phyloP scores from a whole-genome alignment of 2,888 invertebrate species.

The Drosophila recens region DNA sequence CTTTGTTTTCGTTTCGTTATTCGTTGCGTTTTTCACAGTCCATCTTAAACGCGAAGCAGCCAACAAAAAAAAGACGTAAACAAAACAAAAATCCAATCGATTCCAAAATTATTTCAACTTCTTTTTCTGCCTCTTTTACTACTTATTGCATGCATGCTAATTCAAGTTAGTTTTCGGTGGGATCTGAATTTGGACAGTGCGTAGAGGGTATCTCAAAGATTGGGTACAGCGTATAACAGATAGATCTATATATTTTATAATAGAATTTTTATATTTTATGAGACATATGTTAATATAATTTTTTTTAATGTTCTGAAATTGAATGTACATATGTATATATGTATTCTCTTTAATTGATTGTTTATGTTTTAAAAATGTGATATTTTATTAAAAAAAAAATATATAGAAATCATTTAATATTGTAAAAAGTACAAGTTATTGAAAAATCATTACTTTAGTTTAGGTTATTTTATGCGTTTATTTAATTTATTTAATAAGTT shows the following conservation, averaged over 20 bases:
- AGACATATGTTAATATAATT: too few relatives aligned
- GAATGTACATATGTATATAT: too few relatives aligned
- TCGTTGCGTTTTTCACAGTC: constrained; percentile 74
- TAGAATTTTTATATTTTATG: background rate
- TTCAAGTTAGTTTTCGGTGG: constrained; percentile 26
- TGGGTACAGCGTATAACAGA: background rate
- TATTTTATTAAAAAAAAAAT: too few relatives aligned
- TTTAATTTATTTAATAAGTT: too few relatives aligned
- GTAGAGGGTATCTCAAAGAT: background rate
- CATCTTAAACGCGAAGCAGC: background rate
- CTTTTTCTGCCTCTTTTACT: constrained; percentile 11
- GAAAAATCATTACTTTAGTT: too few relatives aligned
- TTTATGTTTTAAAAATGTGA: too few relatives aligned
- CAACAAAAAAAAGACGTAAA: constrained; percentile 15
- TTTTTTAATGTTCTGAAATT: too few relatives aligned
- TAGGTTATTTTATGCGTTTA: too few relatives aligned
- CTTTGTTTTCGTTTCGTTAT: constrained; percentile 84
- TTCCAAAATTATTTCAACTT: constrained; percentile 46
- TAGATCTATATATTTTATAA: too few relatives aligned
- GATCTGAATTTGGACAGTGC: background rate
- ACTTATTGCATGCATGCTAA: constrained; percentile 53
- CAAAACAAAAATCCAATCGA: constrained; percentile 53
- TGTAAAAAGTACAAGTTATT: too few relatives aligned
- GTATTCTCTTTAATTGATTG: too few relatives aligned
- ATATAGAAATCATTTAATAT: too few relatives aligned